Evolutionary conservation across 1,140 invertebrate species (phyloP).

Genomic region (Cydia fagiglandana): DNA sequence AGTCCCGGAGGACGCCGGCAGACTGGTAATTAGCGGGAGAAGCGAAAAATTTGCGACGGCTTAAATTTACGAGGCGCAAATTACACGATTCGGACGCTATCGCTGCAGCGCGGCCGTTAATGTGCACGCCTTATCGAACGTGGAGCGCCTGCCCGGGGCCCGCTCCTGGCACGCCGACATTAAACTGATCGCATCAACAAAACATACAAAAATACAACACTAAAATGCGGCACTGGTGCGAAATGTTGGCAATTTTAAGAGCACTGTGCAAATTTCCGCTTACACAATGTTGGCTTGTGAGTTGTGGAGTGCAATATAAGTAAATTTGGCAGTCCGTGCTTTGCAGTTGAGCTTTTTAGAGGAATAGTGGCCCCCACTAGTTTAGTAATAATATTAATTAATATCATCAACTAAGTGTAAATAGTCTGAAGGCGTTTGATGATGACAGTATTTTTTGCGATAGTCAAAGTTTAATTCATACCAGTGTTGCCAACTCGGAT

Average conservation of each 20-base stretch:
- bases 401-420: too few species aligned
- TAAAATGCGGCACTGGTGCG: slow-evolving; percentile 35
- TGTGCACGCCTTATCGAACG: slow-evolving; percentile 75
- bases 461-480: too few species aligned
- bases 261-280: slow-evolving; percentile 18
- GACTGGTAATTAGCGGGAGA: slow-evolving; percentile 76
- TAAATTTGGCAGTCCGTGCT: slow-evolving; percentile 14
- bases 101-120: slow-evolving; percentile 70
- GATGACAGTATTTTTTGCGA: too few species aligned
- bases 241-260: slow-evolving; percentile 31
- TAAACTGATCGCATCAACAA: slow-evolving; percentile 59
- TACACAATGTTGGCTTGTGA: slow-evolving; percentile 22
- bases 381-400: too few species aligned
- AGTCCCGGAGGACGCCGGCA: slow-evolving; percentile 70
- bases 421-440: too few species aligned
- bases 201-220: slow-evolving; percentile 53
- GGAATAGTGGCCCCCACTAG: not conserved
- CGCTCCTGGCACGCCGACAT: slow-evolving; percentile 42
- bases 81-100: slow-evolving; percentile 74
- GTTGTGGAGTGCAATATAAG: slow-evolving; percentile 18
- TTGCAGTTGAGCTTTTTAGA: slow-evolving; percentile 1
- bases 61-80: slow-evolving; percentile 78
- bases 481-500: too few species aligned
- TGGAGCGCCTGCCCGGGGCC: slow-evolving; percentile 40
- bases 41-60: slow-evolving; percentile 77